Evolutionary conservation across 1,140 invertebrate genomes (phyloP), one percentile per base, ranked within the genome.

Genomic region (Epicauta chinensis): DNA sequence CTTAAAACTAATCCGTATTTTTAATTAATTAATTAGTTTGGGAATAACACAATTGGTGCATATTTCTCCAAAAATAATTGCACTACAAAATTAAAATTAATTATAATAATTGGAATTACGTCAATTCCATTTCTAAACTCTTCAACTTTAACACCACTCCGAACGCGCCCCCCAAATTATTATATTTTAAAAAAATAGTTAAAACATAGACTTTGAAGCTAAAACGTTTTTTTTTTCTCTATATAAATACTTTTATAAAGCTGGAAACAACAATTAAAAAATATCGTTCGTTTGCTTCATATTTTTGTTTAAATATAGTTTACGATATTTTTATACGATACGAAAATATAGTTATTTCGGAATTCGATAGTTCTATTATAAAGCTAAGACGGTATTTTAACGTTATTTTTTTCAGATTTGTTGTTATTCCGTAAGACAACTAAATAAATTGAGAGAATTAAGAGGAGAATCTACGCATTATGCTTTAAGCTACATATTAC

Each of bases 321-420:
- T 48, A 38, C 57, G 60, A 59, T 60, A 58, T 53, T 53, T 43
- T 43, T 41, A 57, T 56, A 52, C 53, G 53, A 58, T 63, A 64
- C 55, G 62, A 64, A 64, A 64, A 64, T 64, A 64, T 64, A 64
- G 54, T 53, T 63, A 63, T 61, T 56, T 64, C 53, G 57, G 60
- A 64, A 64, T 64, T 62, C 62, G 62, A 61, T 63, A 60, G 58
- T 51, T 56, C 13, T 57, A 46, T 37, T 52, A 38, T 52, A 50
- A 56, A 53, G 57, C 57, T 59, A 56, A 58, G 49, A 59, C 57
- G 57, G 49, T 59, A 51, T 51, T 46, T 54, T 39, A 47, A 47
- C 45, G 45, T 47, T 38, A 45, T 7, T 23, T 7, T 23, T 23
- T 7, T 23, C 23, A 23, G 4, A 23, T 23, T 23, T 23, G 4